Conservation (phyloP, 2,113 vertebrate species). For the Macquaria australasica region DNA sequence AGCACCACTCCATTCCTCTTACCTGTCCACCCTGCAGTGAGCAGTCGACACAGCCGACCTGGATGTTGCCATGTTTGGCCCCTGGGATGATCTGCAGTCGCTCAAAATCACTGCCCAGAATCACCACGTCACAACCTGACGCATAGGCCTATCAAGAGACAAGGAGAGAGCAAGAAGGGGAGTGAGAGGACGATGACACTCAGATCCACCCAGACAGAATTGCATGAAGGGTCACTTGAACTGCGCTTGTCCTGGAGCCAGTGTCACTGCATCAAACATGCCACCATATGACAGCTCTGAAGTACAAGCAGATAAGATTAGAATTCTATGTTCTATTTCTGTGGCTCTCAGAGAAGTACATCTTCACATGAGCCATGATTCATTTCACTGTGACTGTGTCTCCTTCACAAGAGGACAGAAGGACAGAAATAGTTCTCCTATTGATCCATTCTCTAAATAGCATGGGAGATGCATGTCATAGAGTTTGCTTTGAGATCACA, state of each 20-base stretch:
- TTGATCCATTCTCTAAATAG: constrained; percentile 55
- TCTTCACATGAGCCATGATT: constrained; percentile 63
- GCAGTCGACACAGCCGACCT: constrained; percentile 97
- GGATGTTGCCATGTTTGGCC: constrained; percentile 97
- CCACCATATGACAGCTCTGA: constrained; percentile 37
- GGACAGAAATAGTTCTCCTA: constrained; percentile 51
- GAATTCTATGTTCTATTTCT: constrained; percentile 52
- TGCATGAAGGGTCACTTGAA: constrained; percentile 33
- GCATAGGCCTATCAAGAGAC: constrained; percentile 90
- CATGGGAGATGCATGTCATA: constrained; percentile 30
- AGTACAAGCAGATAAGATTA: constrained; percentile 46
- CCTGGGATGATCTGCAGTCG: constrained; percentile 98
- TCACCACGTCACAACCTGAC: constrained; percentile 97
- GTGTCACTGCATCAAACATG: constrained; percentile 40
- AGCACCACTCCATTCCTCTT: constrained; percentile 59
- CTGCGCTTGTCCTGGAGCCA: constrained; percentile 31
- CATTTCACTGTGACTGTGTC: constrained; percentile 47
- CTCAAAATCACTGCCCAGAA: constrained; percentile 97
- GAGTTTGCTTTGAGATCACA: constrained; percentile 21
- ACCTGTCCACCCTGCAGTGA: constrained; percentile 96
- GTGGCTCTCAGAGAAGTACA: constrained; percentile 34
- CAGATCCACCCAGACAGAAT: constrained; percentile 12
- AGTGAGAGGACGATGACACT: constrained; percentile 24
- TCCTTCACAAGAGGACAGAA: constrained; percentile 49
- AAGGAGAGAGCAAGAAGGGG: constrained; percentile 9